phyloP scores from a whole-genome alignment of 64 coral and sea anemone genomes.

The Stylophora pistillata region DNA sequence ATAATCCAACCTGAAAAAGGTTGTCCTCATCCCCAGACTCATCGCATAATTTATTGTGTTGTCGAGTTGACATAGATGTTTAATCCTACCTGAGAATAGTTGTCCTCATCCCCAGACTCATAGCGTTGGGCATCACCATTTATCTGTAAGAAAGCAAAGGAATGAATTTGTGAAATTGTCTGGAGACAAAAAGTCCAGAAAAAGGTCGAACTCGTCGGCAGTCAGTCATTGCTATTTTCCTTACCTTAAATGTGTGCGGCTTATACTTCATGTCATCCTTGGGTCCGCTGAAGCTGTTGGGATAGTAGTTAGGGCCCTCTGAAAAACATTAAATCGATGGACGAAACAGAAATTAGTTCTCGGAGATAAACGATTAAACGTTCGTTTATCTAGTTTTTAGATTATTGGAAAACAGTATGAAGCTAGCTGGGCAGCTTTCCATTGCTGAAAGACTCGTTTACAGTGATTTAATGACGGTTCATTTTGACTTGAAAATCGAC shows the following conservation, averaged over 20 bases:
- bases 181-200: neutral
- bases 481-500: no score
- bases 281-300: constrained; percentile 88
- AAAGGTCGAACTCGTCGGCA: neutral
- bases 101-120: constrained; percentile 87
- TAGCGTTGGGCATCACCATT: constrained; percentile 73
- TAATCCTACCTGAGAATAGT: constrained; percentile 70
- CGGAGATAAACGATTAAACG: no score
- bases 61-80: no score
- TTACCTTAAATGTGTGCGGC: constrained; percentile 57
- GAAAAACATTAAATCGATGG: neutral
- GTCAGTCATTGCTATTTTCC: neutral
- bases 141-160: neutral
- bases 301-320: constrained; percentile 83
- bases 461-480: no score
- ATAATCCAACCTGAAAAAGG: constrained; percentile 59
- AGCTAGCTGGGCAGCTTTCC: no score
- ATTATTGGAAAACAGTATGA: no score
- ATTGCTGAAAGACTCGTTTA: no score
- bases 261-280: constrained; percentile 72
- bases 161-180: neutral
- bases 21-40: constrained; percentile 90
- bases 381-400: no score
- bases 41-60: neutral
- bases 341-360: neutral